Conservation (phyloP, 2,797 vertebrate species). For the Anniella stebbinsi region DNA sequence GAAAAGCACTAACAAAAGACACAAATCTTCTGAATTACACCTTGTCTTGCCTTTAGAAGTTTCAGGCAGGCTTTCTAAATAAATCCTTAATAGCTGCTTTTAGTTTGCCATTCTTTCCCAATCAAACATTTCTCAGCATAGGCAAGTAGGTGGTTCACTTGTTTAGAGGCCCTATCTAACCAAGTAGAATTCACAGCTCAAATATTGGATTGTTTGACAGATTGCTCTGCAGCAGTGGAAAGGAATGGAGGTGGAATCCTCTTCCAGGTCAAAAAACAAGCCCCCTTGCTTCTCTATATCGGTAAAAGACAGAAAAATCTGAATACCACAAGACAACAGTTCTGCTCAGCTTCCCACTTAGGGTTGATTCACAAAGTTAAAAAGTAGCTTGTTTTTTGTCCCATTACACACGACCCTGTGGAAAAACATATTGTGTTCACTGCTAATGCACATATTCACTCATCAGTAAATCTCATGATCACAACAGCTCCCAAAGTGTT, state of each 20-base stretch:
- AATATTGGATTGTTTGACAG: not conserved
- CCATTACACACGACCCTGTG: not conserved
- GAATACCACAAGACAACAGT: not conserved
- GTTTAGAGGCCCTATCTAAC: not conserved
- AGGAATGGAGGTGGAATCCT: not conserved
- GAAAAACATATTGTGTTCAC: not conserved
- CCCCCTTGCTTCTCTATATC: accelerated
- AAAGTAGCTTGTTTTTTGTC: not conserved
- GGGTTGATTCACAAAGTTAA: not conserved
- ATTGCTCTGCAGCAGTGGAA: not conserved
- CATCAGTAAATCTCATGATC: not conserved
- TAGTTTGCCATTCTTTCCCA: slow-evolving; percentile 25
- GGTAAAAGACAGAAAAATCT: not conserved
- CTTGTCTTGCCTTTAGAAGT: slow-evolving; percentile 2
- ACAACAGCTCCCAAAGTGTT: not conserved
- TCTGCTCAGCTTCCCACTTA: not conserved
- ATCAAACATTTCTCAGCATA: slow-evolving; percentile 7
- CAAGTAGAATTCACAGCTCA: slow-evolving; percentile 3
- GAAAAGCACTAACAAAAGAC: accelerated
- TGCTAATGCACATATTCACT: not conserved
- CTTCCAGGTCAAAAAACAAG: not conserved
- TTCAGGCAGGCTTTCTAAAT: slow-evolving; percentile 42
- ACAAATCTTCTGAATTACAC: slow-evolving; percentile 13
- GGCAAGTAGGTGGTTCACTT: not conserved
- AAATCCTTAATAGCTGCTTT: slow-evolving; percentile 9